phyloP scores from a whole-genome alignment of 1,140 invertebrate species.

The Episyrphus balteatus region DNA sequence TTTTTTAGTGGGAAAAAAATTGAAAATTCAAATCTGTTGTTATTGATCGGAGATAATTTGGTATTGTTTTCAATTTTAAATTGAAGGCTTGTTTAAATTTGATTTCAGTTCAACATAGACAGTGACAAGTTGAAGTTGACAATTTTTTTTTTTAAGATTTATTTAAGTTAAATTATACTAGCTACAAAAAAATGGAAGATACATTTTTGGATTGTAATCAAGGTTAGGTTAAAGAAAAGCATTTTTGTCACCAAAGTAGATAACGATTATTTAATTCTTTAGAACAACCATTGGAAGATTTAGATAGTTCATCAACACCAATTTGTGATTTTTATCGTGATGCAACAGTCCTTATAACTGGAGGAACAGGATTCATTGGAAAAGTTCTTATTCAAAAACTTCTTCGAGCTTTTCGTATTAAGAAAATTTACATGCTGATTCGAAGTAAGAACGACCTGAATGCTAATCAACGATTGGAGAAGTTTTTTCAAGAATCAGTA shows the following conservation, averaged over 20 bases:
- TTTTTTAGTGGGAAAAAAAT: background rate
- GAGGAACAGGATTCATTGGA: conserved; percentile 76
- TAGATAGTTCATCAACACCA: conserved; percentile 10
- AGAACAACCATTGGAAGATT: background rate
- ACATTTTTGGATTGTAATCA: no score
- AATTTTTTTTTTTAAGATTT: no score
- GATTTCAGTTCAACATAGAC: background rate
- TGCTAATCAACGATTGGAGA: conserved; percentile 51
- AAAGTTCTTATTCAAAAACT: conserved; percentile 82
- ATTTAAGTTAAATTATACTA: no score
- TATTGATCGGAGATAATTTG: background rate
- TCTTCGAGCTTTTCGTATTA: conserved; percentile 60
- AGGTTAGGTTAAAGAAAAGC: background rate
- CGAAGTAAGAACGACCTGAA: conserved; percentile 66
- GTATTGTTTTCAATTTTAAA: background rate
- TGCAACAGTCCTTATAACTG: conserved; percentile 47
- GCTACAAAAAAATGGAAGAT: background rate
- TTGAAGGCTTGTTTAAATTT: background rate
- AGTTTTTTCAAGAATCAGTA: conserved; percentile 51
- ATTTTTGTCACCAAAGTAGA: background rate
- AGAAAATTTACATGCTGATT: conserved; percentile 68
- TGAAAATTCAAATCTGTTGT: no score
- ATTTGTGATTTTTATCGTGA: conserved; percentile 37
- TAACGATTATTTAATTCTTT: background rate
- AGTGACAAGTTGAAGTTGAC: background rate